Evolutionary conservation across 2,888 invertebrate species (phyloP).

Genomic region (Abrostola triplasia): DNA sequence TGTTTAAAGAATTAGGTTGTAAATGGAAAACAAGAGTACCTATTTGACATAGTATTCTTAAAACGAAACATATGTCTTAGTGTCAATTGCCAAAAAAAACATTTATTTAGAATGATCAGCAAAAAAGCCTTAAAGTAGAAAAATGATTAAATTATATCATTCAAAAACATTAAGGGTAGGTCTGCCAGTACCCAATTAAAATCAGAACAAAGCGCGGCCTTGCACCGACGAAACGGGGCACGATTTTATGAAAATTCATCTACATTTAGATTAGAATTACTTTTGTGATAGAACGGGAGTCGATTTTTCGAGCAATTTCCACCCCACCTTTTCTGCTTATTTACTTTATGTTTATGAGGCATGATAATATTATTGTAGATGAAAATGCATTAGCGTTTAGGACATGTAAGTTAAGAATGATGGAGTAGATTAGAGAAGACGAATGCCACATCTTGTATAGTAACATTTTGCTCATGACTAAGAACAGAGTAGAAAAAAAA

Average conservation of each 20-base stretch:
- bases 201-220: slow-evolving; percentile 63
- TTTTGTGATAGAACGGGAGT: slow-evolving; percentile 58
- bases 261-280: slow-evolving; percentile 67
- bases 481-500: no score
- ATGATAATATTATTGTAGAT: slow-evolving; percentile 44
- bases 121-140: no score
- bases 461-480: no score
- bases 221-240: slow-evolving; percentile 54
- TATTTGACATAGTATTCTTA: no score
- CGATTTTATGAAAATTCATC: slow-evolving; percentile 61
- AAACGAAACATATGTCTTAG: no score
- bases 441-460: no score
- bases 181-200: slow-evolving; percentile 66
- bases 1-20: no score
- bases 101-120: no score
- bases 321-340: slow-evolving; percentile 28
- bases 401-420: slow-evolving; percentile 31
- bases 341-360: slow-evolving; percentile 55
- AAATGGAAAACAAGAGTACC: no score
- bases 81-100: no score
- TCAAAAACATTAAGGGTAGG: slow-evolving; percentile 54
- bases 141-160: slow-evolving; percentile 6
- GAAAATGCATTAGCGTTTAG: slow-evolving; percentile 31
- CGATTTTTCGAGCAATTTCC: slow-evolving; percentile 37
- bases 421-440: no score